Evolutionary conservation across 2,113 vertebrate genomes (phyloP).

Genomic region (Empidonax traillii): DNA sequence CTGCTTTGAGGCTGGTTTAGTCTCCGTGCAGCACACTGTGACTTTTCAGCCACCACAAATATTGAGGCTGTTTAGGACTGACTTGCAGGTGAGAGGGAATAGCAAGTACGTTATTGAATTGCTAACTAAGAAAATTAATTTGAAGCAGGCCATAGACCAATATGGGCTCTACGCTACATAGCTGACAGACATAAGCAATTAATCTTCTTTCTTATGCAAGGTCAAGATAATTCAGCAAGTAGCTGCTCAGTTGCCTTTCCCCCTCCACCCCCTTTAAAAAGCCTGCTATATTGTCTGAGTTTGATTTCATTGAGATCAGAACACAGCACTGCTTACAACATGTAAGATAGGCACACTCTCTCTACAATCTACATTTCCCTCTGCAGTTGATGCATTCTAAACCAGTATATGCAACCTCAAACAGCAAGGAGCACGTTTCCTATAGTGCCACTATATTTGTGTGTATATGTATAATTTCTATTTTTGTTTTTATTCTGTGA

Average conservation of each 20-base stretch:
- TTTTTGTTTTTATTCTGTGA: neutral
- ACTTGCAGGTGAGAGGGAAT: neutral
- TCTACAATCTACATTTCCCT: constrained; percentile 41
- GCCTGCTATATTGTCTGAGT: neutral
- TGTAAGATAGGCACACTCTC: constrained; percentile 27
- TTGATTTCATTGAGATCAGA: neutral
- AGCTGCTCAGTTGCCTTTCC: neutral
- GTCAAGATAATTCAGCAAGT: neutral
- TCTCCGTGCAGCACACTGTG: constrained; percentile 41
- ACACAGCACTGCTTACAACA: neutral
- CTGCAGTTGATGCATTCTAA: constrained; percentile 17
- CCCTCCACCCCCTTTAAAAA: neutral
- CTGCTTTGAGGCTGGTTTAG: constrained; percentile 36
- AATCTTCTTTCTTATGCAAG: neutral
- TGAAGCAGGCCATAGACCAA: neutral
- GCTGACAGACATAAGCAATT: neutral
- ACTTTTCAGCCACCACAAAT: constrained; percentile 50
- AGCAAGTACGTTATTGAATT: neutral
- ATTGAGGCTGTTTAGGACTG: constrained; percentile 23
- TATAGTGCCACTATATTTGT: neutral
- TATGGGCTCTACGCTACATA: neutral
- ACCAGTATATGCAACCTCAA: neutral
- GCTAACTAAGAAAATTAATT: neutral
- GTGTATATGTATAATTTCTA: neutral
- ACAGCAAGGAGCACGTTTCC: neutral